Conservation (phyloP, 2,113 vertebrate species). For the Motacilla tschutschensis region DNA sequence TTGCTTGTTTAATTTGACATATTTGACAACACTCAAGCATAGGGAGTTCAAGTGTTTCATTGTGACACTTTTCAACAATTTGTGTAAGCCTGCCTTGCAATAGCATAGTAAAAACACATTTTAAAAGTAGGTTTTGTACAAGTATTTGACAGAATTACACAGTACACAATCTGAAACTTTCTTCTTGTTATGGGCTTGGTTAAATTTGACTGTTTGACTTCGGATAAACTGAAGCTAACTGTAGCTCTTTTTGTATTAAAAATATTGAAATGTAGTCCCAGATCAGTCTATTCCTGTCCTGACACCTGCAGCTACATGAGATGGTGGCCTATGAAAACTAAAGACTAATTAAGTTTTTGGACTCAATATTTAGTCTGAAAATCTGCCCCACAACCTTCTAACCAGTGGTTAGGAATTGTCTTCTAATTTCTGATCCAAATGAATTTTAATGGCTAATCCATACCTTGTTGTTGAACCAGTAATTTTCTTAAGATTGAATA, state of each 20-base stretch:
- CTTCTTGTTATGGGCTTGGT: neutral
- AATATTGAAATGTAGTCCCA: neutral
- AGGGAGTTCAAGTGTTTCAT: neutral
- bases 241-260: neutral
- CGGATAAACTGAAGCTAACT: neutral
- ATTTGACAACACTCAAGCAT: neutral
- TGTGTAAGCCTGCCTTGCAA: neutral
- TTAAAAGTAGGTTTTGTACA: neutral
- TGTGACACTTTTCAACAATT: neutral
- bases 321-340: neutral
- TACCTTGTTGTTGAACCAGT: neutral
- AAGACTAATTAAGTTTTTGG: neutral
- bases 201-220: neutral
- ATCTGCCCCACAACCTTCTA: neutral
- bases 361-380: neutral
- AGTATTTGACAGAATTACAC: neutral
- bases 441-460: neutral
- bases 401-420: neutral
- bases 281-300: neutral
- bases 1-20: neutral
- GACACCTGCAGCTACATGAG: neutral
- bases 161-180: neutral
- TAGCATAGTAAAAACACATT: neutral
- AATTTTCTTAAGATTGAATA: neutral
- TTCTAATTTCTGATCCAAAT: constrained; percentile 15